Evolutionary conservation across 1,140 invertebrate species (phyloP), one percentile per base, ranked within the genome.

Genomic region (Philotrypesis tridentata): DNA sequence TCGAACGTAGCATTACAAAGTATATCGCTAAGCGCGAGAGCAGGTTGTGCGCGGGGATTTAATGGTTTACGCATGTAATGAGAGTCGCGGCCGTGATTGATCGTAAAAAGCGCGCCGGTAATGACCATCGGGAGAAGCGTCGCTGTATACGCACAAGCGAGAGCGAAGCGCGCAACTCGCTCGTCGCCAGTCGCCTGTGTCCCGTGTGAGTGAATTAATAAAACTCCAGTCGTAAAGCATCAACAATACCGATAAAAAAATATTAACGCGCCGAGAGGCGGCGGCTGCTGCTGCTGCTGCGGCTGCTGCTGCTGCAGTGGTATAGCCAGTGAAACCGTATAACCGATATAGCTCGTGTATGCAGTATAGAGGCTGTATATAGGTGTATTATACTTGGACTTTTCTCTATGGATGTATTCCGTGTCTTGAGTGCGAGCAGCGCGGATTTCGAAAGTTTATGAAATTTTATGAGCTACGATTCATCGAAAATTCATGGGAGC

Each of bases 81-180:
- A 71, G 77, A 79, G 68, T 63, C 70, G 33, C 70, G 12, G 65
- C 48, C 27, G 31, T 79, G 78, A 79, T 79, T 72, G 78, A 73
- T 79, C 78, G 78, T 79, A 79, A 79, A 79, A 79, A 73, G n/a
- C n/a, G n/a, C n/a, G n/a, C n/a, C 61, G 27, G 78, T 79, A 79
- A 79, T 79, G 78, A 73, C 78, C 78, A 72, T 72, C 43, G 43
- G 67, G 37, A 68, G 29, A n/a, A 70, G 65, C 23, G 63, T 37
- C 31, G 68, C 67, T 55, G n/a, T n/a, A n/a, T n/a, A 17, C 17
- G 31, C n/a, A 68, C 14, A 48, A 17, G 33, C 12, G 48, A 33
- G 23, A 43, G 37, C 25, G n/a, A 0, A 25, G 48, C 33, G 65
- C 23, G n/a, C 5, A 40, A 40, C 12, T 43, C 40, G 14, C 40